Base-by-base conservation (phyloP, 2,888 invertebrate species). In the Tiliacea citrago region DNA sequence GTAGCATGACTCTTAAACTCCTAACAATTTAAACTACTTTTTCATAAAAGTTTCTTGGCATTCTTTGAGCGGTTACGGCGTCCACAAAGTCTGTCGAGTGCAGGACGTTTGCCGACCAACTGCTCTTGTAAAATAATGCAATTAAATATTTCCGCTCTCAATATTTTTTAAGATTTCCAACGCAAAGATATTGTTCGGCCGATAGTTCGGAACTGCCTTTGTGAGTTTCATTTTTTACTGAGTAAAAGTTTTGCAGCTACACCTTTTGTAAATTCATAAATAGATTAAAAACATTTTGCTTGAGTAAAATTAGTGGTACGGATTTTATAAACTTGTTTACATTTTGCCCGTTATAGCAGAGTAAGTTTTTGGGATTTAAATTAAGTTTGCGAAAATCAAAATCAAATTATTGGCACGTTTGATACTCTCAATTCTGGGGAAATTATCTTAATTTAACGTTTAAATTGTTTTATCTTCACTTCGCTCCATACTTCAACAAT, bases 141-240 rank as follows among this genome's bases (percentile, higher is more conserved):
- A 94, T 94, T 94, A 94, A 94, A 94, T 93, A 89, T 92, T 94
- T 94, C 93, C 94, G 92, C 92, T 83, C 84, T 85, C 88, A 83
- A 91, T 92, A 90, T 88, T 91, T 90, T 88, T 78, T 65, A 87
- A 90, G 88, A 85, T 88, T 84, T 88, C 80, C 74, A 62, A 60
- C 68, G 73, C 81, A 82, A 82, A 74, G 86, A 89, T 88, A 86
- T 88, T 87, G 80, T 87, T 78, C 73, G 71, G 58, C 69, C 81
- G 77, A 88, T 87, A 84, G 86, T 88, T 87, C 51, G 69, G 42
- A 71, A 66, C 73, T 79, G 42, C 71, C 60, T 78, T 87, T 82
- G 73, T 68, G 21, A 66, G 60, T 66, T 53, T 63, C 5, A 47
- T 77, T 72, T 81, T 71, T 69, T 61, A 42, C 60, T 12, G 24